phyloP scores from a whole-genome alignment of 2,797 vertebrate genomes.

The Gymnodraco acuticeps region DNA sequence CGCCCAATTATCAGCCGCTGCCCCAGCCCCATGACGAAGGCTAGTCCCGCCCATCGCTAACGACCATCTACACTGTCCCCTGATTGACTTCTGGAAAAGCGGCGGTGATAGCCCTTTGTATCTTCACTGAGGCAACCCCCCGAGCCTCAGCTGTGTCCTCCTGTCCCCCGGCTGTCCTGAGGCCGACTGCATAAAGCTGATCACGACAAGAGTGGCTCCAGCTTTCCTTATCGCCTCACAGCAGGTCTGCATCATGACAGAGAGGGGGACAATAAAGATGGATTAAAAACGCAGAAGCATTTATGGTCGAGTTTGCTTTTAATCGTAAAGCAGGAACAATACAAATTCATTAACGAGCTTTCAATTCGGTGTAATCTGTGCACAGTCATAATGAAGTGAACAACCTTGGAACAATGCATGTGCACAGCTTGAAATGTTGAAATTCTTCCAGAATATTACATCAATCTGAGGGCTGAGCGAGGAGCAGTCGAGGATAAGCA shows the following conservation, averaged over 20 bases:
- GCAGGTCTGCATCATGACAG: constrained; percentile 52
- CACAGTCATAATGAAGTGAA: constrained; percentile 46
- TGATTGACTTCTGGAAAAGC: constrained; percentile 53
- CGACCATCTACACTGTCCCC: constrained; percentile 60
- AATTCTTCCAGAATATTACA: constrained; percentile 43
- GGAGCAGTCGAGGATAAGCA: constrained; percentile 17
- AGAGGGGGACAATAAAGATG: constrained; percentile 42
- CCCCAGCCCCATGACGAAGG: constrained; percentile 46
- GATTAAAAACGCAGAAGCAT: constrained; percentile 39
- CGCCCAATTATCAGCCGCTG: constrained; percentile 77
- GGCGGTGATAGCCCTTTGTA: not conserved
- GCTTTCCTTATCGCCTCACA: constrained; percentile 63
- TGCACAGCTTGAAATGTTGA: constrained; percentile 25
- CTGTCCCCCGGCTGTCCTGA: constrained; percentile 32
- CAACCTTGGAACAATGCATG: constrained; percentile 60
- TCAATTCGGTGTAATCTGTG: constrained; percentile 52
- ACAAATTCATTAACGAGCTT: constrained; percentile 53
- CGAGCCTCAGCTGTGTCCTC: constrained; percentile 22
- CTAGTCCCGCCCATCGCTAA: constrained; percentile 44
- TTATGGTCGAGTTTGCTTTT: constrained; percentile 51
- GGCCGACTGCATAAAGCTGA: constrained; percentile 49
- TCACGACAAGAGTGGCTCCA: constrained; percentile 36
- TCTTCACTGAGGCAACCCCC: constrained; percentile 22
- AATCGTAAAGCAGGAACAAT: constrained; percentile 46
- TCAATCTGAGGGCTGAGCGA: constrained; percentile 24